Percentiles rank a stretch among this genome's conserved stretches.
Conservation (phyloP, 1,140 invertebrate species). For the Drosophila murphyi region DNA sequence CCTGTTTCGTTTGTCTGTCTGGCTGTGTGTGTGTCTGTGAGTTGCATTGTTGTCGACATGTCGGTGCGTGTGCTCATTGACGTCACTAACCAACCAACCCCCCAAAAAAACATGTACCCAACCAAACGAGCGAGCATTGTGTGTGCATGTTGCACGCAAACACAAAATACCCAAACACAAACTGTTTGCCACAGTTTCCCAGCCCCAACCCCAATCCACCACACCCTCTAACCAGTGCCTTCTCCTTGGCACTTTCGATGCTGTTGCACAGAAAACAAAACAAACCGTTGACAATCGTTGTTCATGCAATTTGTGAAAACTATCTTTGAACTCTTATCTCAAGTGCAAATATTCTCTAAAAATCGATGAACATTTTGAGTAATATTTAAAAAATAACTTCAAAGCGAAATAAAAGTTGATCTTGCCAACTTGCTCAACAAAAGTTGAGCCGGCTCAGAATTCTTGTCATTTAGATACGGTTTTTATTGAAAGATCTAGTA, state of each 20-base stretch:
- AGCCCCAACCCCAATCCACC: background rate
- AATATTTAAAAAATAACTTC: too few species aligned
- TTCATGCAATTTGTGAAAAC: too few species aligned
- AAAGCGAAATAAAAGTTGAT: too few species aligned
- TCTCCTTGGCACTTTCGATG: background rate
- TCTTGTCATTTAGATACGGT: too few species aligned
- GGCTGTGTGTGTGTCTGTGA: conserved; percentile 44
- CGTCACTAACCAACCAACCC: conserved; percentile 46
- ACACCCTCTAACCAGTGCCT: background rate
- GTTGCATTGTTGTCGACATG: conserved; percentile 65
- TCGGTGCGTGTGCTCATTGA: conserved; percentile 71
- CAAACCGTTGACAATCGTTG: too few species aligned
- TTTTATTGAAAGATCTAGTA: too few species aligned
- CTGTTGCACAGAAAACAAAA: too few species aligned
- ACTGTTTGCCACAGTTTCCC: conserved; percentile 51
- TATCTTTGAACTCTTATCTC: too few species aligned
- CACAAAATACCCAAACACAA: conserved; percentile 54
- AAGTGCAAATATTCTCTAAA: too few species aligned
- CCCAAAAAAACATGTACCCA: background rate
- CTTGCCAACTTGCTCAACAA: too few species aligned
- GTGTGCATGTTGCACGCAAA: conserved; percentile 76
- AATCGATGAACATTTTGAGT: too few species aligned
- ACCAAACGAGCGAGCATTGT: conserved; percentile 15
- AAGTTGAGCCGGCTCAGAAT: too few species aligned
- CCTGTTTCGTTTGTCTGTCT: conserved; percentile 32